Percentiles rank a stretch among this genome's conserved stretches.
Evolutionary conservation across 2,113 vertebrate genomes (phyloP).

Genomic region (Carassius gibelio): DNA sequence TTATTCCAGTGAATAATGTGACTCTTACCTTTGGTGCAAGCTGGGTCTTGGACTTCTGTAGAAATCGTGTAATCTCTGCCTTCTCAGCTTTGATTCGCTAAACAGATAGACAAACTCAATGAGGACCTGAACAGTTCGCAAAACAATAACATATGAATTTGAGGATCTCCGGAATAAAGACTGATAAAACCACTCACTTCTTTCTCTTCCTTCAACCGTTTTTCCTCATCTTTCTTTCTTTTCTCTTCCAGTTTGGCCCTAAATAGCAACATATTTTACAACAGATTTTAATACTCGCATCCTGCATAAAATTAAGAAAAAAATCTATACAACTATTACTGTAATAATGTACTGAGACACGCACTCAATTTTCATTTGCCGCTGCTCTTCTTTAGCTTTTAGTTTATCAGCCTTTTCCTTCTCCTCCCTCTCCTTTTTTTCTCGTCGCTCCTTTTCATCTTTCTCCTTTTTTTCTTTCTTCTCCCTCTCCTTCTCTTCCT

Average conservation of each 20-base stretch:
- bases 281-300: not conserved
- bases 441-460: conserved; percentile 82
- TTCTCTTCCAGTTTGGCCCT: conserved; percentile 97
- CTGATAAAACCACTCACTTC: conserved; percentile 77
- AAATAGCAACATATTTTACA: conserved; percentile 21
- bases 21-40: conserved; percentile 89
- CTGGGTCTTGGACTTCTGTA: conserved; percentile 92
- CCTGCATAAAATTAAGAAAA: not conserved
- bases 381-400: conserved; percentile 86
- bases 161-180: not conserved
- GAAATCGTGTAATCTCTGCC: conserved; percentile 92
- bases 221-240: conserved; percentile 94
- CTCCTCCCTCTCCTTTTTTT: conserved; percentile 89
- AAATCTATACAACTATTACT: not conserved
- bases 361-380: conserved; percentile 91
- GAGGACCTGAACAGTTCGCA: not conserved
- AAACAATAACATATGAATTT: not conserved
- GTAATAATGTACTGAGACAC: conserved; percentile 56
- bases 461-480: conserved; percentile 89
- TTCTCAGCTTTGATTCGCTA: conserved; percentile 95
- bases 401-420: conserved; percentile 88
- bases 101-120: conserved; percentile 41
- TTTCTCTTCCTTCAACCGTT: conserved; percentile 91
- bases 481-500: conserved; percentile 82
- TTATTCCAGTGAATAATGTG: not conserved